Percentiles rank a stretch among this genome's conserved stretches.
Evolutionary conservation across 1,140 invertebrate genomes (phyloP).

Genomic region (Drosophila arawakana): DNA sequence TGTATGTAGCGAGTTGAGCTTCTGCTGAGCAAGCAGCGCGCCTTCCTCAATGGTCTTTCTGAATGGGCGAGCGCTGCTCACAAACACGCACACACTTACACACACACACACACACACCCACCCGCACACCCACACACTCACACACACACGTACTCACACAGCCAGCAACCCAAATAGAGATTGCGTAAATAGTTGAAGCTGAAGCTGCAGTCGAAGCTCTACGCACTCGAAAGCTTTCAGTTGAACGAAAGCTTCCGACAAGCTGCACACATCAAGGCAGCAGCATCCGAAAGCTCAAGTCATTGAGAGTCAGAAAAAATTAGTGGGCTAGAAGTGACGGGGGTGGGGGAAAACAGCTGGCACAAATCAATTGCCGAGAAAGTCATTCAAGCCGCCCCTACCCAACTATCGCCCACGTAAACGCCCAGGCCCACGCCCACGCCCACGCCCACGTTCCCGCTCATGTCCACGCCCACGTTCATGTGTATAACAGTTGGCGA

Average conservation of each 20-base stretch:
- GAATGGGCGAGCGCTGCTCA: slow-evolving; percentile 36
- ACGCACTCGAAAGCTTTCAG: slow-evolving; percentile 3
- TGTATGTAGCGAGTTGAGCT: slow-evolving; percentile 16
- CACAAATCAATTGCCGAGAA: slow-evolving; percentile 14
- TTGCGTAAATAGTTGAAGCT: slow-evolving; percentile 35
- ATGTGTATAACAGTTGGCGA: background rate
- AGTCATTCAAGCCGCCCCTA: slow-evolving; percentile 6
- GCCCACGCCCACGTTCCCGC: background rate
- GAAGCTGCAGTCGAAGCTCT: slow-evolving; percentile 12
- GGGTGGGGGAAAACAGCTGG: slow-evolving; percentile 17
- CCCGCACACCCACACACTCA: background rate
- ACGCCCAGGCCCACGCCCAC: background rate
- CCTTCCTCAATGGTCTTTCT: slow-evolving; percentile 50
- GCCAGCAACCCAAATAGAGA: background rate
- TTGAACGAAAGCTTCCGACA: slow-evolving; percentile 5
- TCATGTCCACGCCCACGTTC: background rate
- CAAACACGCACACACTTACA: background rate
- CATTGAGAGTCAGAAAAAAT: slow-evolving; percentile 5
- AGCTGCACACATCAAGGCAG: slow-evolving; percentile 1
- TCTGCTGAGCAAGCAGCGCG: slow-evolving; percentile 10
- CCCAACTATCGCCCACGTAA: too few species aligned
- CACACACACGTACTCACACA: background rate
- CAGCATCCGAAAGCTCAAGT: slow-evolving; percentile 16
- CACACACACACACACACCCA: background rate
- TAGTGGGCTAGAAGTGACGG: background rate